Percentiles rank a stretch among this genome's conserved stretches.
Conservation (phyloP, 2,888 invertebrate genomes). For the Campoplex capitator region DNA sequence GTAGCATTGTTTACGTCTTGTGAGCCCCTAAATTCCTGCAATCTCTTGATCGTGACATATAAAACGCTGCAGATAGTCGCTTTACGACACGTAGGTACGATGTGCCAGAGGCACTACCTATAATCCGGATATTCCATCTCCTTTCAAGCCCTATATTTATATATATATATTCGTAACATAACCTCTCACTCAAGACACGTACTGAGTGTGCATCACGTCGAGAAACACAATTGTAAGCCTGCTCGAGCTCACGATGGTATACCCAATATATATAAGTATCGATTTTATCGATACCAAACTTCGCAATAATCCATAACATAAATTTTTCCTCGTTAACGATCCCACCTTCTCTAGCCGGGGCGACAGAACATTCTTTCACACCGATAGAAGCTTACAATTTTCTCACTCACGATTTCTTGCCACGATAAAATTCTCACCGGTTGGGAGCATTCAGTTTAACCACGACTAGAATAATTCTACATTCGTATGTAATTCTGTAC, state of each 20-base stretch:
- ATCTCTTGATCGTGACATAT: slow-evolving; percentile 45
- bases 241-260: slow-evolving; percentile 47
- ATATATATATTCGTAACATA: background rate
- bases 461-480: background rate
- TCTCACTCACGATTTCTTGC: slow-evolving; percentile 48
- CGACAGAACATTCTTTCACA: slow-evolving; percentile 53
- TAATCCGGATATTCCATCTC: slow-evolving; percentile 61
- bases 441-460: slow-evolving; percentile 10
- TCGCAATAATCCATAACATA: slow-evolving; percentile 65
- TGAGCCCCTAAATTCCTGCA: slow-evolving; percentile 53
- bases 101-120: slow-evolving; percentile 43
- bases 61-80: slow-evolving; percentile 50
- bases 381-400: slow-evolving; percentile 61
- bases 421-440: slow-evolving; percentile 40
- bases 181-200: slow-evolving; percentile 59
- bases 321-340: slow-evolving; percentile 66
- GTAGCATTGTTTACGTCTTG: slow-evolving; percentile 51
- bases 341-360: slow-evolving; percentile 29
- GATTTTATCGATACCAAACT: slow-evolving; percentile 66
- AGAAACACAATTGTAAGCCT: slow-evolving; percentile 66
- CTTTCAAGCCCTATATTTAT: slow-evolving; percentile 15
- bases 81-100: slow-evolving; percentile 57
- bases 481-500: background rate
- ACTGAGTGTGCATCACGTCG: slow-evolving; percentile 58
- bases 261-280: slow-evolving; percentile 52